phyloP scores from a whole-genome alignment of 2,888 invertebrate genomes.

The Orchestes rusci region DNA sequence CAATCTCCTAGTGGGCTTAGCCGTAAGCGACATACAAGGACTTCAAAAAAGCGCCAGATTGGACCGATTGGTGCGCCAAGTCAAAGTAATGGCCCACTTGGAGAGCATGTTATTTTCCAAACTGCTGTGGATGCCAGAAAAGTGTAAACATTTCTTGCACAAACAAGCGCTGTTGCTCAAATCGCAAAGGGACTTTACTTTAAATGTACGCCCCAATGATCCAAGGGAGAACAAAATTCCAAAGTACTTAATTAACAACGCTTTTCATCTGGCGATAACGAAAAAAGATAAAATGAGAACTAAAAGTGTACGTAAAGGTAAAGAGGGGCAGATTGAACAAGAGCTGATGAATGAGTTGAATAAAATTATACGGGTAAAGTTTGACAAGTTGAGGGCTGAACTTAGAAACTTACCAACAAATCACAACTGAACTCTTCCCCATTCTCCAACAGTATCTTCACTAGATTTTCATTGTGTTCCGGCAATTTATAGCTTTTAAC shows the following conservation, averaged over 20 bases:
- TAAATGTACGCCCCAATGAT: conserved; percentile 75
- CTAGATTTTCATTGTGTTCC: conserved; percentile 35
- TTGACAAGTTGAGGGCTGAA: conserved; percentile 29
- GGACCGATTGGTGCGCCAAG: conserved; percentile 73
- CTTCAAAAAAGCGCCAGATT: conserved; percentile 72
- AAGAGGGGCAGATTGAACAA: conserved; percentile 30
- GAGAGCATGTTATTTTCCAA: conserved; percentile 79
- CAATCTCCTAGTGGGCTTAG: conserved; percentile 76
- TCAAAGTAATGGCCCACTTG: conserved; percentile 72
- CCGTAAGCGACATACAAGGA: conserved; percentile 80
- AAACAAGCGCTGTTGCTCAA: conserved; percentile 69
- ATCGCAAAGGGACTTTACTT: conserved; percentile 63
- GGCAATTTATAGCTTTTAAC: conserved; percentile 60
- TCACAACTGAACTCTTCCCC: conserved; percentile 59
- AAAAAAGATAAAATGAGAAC: conserved; percentile 50
- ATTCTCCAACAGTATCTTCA: conserved; percentile 54
- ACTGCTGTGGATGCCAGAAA: conserved; percentile 55
- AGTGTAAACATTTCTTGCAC: conserved; percentile 58
- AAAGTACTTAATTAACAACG: conserved; percentile 63
- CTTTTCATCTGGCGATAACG: conserved; percentile 68
- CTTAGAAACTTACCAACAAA: conserved; percentile 55
- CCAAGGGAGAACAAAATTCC: conserved; percentile 74
- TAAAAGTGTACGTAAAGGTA: conserved; percentile 6
- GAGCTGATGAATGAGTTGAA: conserved; percentile 31
- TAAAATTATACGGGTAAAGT: conserved; percentile 31